Base-by-base conservation (phyloP, 1,140 invertebrate genomes). In the Aricia agestis region DNA sequence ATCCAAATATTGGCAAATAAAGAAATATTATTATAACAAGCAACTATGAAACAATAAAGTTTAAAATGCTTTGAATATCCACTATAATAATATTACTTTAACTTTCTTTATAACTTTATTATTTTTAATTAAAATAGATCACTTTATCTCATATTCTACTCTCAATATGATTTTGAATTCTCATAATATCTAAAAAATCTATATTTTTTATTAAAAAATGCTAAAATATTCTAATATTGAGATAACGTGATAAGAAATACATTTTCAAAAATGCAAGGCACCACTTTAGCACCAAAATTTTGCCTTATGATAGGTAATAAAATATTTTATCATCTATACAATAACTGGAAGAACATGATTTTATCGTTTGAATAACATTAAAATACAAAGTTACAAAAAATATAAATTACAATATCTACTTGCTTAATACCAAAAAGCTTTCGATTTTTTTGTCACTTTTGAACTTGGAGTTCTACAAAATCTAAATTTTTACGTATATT, bases 191-290 rank as follows among this genome's bases (percentile, higher is more conserved):
- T 52, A 2, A 36, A 36, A 36, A 52, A 13, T 52, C 13, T 52
- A 52, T 13, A 52, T 1, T 52, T 9, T 52, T 52, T 9, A 52
- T 52, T 9, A 45, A 52, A 36, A 36, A 7, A 36, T 36, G 1
- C 9, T 4, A 36, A 36, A 36, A 36, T 36, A 36, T 36, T 36
- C 36, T 36, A 52, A 13, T 15, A 52, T 52, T 52, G 45, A 13
- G 45, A 52, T 52, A 52, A 52, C 45, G 13, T 52, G 2, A 52
- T 13, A 25, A 25, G 25, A 52, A 52, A 63, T 63, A 25, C 10
- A 63, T 11, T 19, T 63, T 63, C 59, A 63, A 63, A 63, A 63
- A 19, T 63, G 59, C 59, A 63, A 19, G 59, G 59, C 59, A 63
- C 59, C 59, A 6, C 2, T 25, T 63, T 63, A 63, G 59, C 59